Base-by-base conservation (phyloP, 2,888 invertebrate species). In the Piscicola geometra region DNA sequence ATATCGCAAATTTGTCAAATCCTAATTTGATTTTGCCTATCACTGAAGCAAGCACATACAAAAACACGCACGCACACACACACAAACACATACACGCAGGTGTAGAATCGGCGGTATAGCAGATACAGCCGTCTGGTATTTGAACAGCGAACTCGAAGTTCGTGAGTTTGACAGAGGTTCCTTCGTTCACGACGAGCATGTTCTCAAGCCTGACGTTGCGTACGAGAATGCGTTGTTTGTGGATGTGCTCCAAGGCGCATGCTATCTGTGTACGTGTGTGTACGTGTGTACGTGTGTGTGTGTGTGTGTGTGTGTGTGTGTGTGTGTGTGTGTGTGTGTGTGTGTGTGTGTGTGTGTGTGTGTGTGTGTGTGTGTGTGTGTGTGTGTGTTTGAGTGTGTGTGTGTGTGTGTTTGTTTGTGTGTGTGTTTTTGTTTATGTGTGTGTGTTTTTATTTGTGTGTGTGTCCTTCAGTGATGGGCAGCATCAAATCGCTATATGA, bases 251-350 rank as follows among this genome's bases (percentile, higher is more conserved):
- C 64, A 73, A 73, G 12, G 56, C 73, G 32, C 36, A 64, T 18
- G 73, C 73, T 18, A 73, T 21, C 73, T 73, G 30, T 28, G 9
- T 32, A 33, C 30, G 28, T 12, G 66, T 28, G 28, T 1, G 66
- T 66, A 25, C 25, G 25, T n/a, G 66, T 66, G 66, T 66, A 32
- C 32, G 66, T 66, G 25, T n/a, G 25, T 66, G 66, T 66, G 66
- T 66, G 66, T 66, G 66, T 66, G 66, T 66, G 66, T 66, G 66
- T 66, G 66, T 66, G 66, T 66, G 66, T 66, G 66, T 66, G 66
- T 66, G 66, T 66, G 66, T 66, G 66, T 66, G 66, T 66, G 66
- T 66, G 66, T 66, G 66, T 66, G 66, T 66, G 12, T 1, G 66
- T 66, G 66, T 66, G 66, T 66, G 66, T 66, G 66, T 66, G 66